Evolutionary conservation across 2,888 invertebrate genomes (phyloP).

Genomic region (Antheraea assamensis): DNA sequence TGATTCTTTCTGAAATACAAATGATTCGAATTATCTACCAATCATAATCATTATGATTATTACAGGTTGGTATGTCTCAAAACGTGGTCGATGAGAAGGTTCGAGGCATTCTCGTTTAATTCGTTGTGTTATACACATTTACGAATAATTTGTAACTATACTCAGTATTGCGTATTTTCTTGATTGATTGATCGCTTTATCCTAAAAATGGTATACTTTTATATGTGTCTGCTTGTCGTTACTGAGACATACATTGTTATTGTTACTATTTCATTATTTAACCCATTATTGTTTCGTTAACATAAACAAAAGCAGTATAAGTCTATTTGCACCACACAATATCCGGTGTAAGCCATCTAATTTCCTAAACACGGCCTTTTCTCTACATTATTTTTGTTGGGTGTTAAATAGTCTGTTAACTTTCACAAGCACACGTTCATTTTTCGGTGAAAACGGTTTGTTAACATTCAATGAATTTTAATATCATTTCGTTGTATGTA

Average conservation of each 20-base stretch:
- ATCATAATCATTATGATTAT: too few relatives aligned
- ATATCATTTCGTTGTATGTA: not conserved
- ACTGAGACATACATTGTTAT: not conserved
- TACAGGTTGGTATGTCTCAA: too few relatives aligned
- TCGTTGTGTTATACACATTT: too few relatives aligned
- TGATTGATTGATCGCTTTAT: too few relatives aligned
- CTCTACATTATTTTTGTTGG: constrained; percentile 22
- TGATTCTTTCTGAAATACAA: too few relatives aligned
- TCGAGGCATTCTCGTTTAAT: too few relatives aligned
- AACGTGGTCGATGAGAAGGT: too few relatives aligned
- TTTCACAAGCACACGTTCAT: constrained; percentile 14
- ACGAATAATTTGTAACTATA: too few relatives aligned
- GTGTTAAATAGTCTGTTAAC: constrained; percentile 28
- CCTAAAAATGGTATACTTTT: too few relatives aligned
- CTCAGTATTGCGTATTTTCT: too few relatives aligned
- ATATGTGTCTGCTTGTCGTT: too few relatives aligned
- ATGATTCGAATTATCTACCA: too few relatives aligned
- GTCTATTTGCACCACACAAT: not conserved
- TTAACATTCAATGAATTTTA: constrained; percentile 1
- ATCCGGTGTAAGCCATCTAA: constrained; percentile 25
- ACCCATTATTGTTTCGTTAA: not conserved
- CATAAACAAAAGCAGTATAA: constrained; percentile 3
- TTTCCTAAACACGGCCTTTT: constrained; percentile 26
- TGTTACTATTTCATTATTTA: not conserved
- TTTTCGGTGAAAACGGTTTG: constrained; percentile 3